Evolutionary conservation across 2,113 vertebrate species (phyloP).

Genomic region (Microcebus ravelobensis): DNA sequence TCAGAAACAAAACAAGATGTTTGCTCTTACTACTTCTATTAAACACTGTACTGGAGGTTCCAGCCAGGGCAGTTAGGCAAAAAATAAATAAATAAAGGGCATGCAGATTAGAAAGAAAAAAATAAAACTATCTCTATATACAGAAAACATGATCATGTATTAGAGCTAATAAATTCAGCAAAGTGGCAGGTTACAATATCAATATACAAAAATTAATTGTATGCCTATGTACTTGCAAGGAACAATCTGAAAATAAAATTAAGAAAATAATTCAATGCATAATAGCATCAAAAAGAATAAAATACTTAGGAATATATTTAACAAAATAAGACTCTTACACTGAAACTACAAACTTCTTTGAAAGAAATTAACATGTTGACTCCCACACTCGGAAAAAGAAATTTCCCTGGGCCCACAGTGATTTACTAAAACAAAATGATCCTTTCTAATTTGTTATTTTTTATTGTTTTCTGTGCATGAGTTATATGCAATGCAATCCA

Average conservation of each 20-base stretch:
- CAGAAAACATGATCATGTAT: not conserved
- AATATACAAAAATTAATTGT: not conserved
- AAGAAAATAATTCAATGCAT: constrained; percentile 11
- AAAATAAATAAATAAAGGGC: not conserved
- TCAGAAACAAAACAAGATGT: not conserved
- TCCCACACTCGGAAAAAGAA: too few species aligned
- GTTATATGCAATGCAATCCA: too few species aligned
- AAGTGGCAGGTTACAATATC: not conserved
- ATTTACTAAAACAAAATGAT: too few species aligned
- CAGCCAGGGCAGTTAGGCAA: not conserved
- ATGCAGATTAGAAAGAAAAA: not conserved
- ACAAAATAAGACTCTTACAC: not conserved
- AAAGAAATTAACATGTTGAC: not conserved
- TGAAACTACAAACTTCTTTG: not conserved
- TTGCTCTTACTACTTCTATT: not conserved
- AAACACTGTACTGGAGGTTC: not conserved
- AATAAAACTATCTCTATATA: not conserved
- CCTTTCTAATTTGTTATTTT: too few species aligned
- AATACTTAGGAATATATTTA: not conserved
- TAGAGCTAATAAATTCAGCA: not conserved
- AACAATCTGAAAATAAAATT: constrained; percentile 42
- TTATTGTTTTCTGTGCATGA: too few species aligned
- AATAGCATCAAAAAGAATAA: constrained; percentile 3
- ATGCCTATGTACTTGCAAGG: not conserved
- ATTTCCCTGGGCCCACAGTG: too few species aligned